phyloP scores from a whole-genome alignment of 2,797 vertebrate genomes.

The Argentina silus region DNA sequence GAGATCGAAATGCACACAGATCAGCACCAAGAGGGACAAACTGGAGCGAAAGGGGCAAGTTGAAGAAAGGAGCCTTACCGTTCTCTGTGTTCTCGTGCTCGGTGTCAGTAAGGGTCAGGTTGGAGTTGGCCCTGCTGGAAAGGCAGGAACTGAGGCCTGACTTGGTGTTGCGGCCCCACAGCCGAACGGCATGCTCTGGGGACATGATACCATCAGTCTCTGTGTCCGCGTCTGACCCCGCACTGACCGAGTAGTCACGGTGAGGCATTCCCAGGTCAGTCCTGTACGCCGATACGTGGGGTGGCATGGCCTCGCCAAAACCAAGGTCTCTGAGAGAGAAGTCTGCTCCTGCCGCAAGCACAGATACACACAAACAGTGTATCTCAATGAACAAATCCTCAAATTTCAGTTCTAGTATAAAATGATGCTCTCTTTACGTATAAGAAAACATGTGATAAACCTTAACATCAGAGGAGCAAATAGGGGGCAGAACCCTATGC shows the following conservation, averaged over 20 bases:
- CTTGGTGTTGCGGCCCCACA: conserved; percentile 93
- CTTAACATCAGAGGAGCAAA: background rate
- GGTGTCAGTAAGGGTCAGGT: conserved; percentile 96
- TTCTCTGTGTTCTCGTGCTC: conserved; percentile 92
- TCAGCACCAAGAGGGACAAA: background rate
- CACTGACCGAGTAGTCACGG: conserved; percentile 89
- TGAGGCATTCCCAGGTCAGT: conserved; percentile 89
- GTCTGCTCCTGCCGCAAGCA: conserved; percentile 79
- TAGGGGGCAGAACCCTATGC: background rate
- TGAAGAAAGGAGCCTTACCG: background rate
- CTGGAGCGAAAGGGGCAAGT: background rate
- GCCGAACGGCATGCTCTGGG: conserved; percentile 88
- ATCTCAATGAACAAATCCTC: background rate
- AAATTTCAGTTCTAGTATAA: too few species aligned
- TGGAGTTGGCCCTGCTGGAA: conserved; percentile 97
- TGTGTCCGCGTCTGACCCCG: conserved; percentile 90
- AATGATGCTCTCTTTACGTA: background rate
- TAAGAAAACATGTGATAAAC: background rate
- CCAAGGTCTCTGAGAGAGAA: conserved; percentile 92
- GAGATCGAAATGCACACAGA: too few species aligned
- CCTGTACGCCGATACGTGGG: conserved; percentile 88
- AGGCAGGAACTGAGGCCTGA: conserved; percentile 96
- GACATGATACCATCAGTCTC: conserved; percentile 93
- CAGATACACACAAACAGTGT: conserved; percentile 21
- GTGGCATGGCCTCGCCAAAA: conserved; percentile 86